Evolutionary conservation across 2,797 vertebrate species (phyloP).

Genomic region (Enteromius unitaeniatus): DNA sequence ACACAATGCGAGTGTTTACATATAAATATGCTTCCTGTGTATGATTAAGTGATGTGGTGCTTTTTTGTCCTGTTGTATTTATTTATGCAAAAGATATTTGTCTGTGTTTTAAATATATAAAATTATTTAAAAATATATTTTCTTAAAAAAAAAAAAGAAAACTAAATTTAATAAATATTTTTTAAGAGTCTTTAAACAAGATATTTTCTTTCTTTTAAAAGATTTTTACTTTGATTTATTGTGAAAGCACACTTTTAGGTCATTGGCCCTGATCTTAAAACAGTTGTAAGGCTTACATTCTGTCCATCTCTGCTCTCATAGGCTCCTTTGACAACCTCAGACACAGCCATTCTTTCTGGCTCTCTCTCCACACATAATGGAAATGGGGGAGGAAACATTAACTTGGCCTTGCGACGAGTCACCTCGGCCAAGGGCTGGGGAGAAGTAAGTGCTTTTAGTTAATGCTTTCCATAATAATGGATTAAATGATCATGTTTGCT

Average conservation of each 20-base stretch:
- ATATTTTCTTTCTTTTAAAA: neutral
- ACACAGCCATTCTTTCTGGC: conserved; percentile 95
- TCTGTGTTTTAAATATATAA: too few relatives aligned
- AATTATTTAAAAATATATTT: too few relatives aligned
- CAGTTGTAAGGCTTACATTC: neutral
- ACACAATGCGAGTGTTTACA: too few relatives aligned
- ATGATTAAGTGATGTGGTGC: too few relatives aligned
- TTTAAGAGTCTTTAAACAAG: neutral
- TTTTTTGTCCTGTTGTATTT: too few relatives aligned
- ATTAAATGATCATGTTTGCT: neutral
- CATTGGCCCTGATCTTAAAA: neutral
- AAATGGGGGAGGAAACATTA: conserved; percentile 93
- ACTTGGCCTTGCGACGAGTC: conserved; percentile 89
- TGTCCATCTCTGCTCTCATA: conserved; percentile 61
- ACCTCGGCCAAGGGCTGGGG: conserved; percentile 96
- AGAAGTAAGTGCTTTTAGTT: conserved; percentile 79
- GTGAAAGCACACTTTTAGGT: neutral
- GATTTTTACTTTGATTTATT: neutral
- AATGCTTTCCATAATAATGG: neutral
- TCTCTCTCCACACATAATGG: conserved; percentile 99
- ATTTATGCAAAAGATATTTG: too few relatives aligned
- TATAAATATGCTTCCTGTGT: too few relatives aligned
- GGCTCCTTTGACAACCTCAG: conserved; percentile 93
- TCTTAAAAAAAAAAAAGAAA: neutral
- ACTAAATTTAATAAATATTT: neutral